phyloP scores from a whole-genome alignment of 2,113 vertebrate species.

The Oriolus oriolus region DNA sequence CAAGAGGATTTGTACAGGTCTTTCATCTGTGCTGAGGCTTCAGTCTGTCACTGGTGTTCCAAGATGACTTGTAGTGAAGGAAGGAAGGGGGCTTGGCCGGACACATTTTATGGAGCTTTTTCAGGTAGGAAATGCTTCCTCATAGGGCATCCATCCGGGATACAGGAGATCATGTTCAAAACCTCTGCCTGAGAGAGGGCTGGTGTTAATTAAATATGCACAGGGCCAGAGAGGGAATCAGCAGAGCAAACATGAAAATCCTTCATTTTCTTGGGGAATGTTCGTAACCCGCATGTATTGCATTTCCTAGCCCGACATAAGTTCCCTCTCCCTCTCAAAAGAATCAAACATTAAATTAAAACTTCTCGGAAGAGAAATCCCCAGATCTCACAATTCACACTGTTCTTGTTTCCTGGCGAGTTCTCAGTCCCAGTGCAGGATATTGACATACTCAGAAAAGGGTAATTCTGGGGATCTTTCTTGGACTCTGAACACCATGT shows the following conservation, averaged over 20 bases:
- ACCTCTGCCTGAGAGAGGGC: not conserved
- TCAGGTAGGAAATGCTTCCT: not conserved
- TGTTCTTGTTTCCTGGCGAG: not conserved
- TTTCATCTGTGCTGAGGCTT: not conserved
- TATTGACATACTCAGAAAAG: not conserved
- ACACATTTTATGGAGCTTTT: not conserved
- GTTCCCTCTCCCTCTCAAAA: not conserved
- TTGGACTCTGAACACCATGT: not conserved
- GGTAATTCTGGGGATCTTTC: not conserved
- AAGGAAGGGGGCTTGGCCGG: not conserved
- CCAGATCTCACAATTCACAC: not conserved
- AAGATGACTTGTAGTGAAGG: not conserved
- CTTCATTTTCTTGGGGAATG: not conserved
- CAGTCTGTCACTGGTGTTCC: not conserved
- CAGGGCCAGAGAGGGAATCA: not conserved
- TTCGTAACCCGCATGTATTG: rapidly evolving
- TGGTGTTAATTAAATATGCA: not conserved
- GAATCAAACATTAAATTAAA: slow-evolving; percentile 20
- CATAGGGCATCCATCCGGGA: not conserved
- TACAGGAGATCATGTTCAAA: not conserved
- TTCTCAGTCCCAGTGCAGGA: not conserved
- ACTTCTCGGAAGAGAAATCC: not conserved
- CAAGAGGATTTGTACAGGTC: not conserved
- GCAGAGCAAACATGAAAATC: slow-evolving; percentile 11
- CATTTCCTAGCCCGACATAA: not conserved